These are phyloP conservation scores for Drosophila eugracilis DNA, from an alignment of 1,140 invertebrate species.

Conservation along the genomic window DNA sequence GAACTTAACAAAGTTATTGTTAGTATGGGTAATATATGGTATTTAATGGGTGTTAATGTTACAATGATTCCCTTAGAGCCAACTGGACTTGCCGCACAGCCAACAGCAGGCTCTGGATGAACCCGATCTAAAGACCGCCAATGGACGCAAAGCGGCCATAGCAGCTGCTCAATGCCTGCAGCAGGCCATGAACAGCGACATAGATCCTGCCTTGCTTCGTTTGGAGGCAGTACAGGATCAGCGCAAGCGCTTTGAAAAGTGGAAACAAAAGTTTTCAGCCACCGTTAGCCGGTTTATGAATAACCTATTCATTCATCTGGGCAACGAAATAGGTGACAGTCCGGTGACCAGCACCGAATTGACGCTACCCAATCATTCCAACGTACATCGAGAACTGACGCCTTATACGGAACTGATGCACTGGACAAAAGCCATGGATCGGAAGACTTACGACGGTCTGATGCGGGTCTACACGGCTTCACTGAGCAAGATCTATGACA, in stretches of 20 bases:
- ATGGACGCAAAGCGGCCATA: conserved; percentile 91
- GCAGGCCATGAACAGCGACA: conserved; percentile 90
- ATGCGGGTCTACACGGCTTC: conserved; percentile 92
- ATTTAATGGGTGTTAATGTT: background rate
- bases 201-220: conserved; percentile 88
- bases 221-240: conserved; percentile 95
- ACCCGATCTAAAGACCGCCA: conserved; percentile 90
- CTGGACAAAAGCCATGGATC: conserved; percentile 94
- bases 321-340: conserved; percentile 86
- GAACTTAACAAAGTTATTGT: conserved; percentile 93
- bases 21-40: conserved; percentile 48
- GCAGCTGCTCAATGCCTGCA: conserved; percentile 92
- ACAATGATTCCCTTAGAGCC: conserved; percentile 84
- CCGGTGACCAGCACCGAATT: conserved; percentile 86
- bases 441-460: conserved; percentile 91
- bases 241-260: conserved; percentile 92
- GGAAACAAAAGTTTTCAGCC: conserved; percentile 93
- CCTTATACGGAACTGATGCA: conserved; percentile 96
- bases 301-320: conserved; percentile 96
- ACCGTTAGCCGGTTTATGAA: conserved; percentile 94
- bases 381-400: conserved; percentile 92
- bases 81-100: conserved; percentile 90
- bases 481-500: conserved; percentile 93
- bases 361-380: conserved; percentile 90
- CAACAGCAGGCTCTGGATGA: conserved; percentile 90